A percentile compares a stretch with the other conserved stretches of the same genome.
Conservation (phyloP, 2,113 vertebrate genomes). For the human (Homo sapiens) region GRCh38 chr18:45519001-45519500, state of each 20-base stretch:
- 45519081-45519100: constrained; percentile 87
- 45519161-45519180: constrained; percentile 82
- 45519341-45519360: constrained; percentile 77
- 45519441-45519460: constrained; percentile 15
- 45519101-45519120: constrained; percentile 84
- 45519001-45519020: constrained; percentile 81
- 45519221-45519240: constrained; percentile 81
- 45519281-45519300: constrained; percentile 42
- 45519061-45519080: constrained; percentile 76
- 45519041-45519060: constrained; percentile 84
- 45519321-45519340: constrained; percentile 74
- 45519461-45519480: constrained; percentile 32
- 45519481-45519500: neutral
- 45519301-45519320: constrained; percentile 80
- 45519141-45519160: constrained; percentile 86
- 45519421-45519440: constrained; percentile 18
- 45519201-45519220: constrained; percentile 64
- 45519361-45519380: constrained; percentile 32
- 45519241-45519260: constrained; percentile 78
- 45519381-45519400: constrained; percentile 13
- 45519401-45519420: constrained; percentile 63
- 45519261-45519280: constrained; percentile 43
- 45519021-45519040: constrained; percentile 84
- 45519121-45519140: constrained; percentile 78
- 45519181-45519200: constrained; percentile 81